These are phyloP conservation scores for Itoplectis maculator DNA, from an alignment of 2,888 invertebrate species.

Conservation along the genomic window DNA sequence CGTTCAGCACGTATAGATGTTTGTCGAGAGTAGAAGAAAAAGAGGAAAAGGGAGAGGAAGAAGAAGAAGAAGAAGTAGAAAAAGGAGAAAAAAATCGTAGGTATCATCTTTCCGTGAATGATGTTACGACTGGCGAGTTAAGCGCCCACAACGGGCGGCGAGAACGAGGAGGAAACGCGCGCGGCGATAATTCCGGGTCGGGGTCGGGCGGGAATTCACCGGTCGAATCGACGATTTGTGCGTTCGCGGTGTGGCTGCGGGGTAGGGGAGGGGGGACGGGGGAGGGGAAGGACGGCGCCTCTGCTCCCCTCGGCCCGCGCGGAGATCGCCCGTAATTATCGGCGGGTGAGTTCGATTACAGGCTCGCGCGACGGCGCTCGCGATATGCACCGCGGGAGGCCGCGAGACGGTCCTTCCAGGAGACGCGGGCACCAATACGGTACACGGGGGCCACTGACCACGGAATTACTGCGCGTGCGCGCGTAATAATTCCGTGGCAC, in stretches of 20 bases:
- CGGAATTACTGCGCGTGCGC: background rate
- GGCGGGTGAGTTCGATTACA: slow-evolving; percentile 72
- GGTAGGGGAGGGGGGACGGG: slow-evolving; percentile 2
- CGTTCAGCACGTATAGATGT: slow-evolving; percentile 1
- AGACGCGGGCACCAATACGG: background rate
- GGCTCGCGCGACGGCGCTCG: slow-evolving; percentile 50
- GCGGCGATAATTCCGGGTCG: slow-evolving; percentile 52
- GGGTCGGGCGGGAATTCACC: slow-evolving; percentile 53
- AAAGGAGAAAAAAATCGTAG: background rate
- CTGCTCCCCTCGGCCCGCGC: slow-evolving; percentile 50
- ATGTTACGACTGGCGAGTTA: slow-evolving; percentile 24
- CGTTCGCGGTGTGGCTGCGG: slow-evolving; percentile 30
- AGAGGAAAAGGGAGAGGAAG: no score
- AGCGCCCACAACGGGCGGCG: background rate
- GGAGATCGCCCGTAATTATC: slow-evolving; percentile 69
- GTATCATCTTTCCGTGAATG: slow-evolving; percentile 40
- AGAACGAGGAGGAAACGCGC: slow-evolving; percentile 15
- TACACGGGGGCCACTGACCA: background rate
- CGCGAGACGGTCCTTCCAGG: slow-evolving; percentile 32
- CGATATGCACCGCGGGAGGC: slow-evolving; percentile 40
- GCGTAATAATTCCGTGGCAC: slow-evolving; percentile 5
- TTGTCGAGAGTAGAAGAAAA: slow-evolving; percentile 10
- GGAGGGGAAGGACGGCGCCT: slow-evolving; percentile 49
- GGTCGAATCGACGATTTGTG: slow-evolving; percentile 52
- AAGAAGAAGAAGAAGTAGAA: background rate